A percentile compares a stretch with the other conserved stretches of the same genome.
Evolutionary conservation across 2,797 vertebrate genomes (phyloP).

Genomic region (Liasis olivaceus): DNA sequence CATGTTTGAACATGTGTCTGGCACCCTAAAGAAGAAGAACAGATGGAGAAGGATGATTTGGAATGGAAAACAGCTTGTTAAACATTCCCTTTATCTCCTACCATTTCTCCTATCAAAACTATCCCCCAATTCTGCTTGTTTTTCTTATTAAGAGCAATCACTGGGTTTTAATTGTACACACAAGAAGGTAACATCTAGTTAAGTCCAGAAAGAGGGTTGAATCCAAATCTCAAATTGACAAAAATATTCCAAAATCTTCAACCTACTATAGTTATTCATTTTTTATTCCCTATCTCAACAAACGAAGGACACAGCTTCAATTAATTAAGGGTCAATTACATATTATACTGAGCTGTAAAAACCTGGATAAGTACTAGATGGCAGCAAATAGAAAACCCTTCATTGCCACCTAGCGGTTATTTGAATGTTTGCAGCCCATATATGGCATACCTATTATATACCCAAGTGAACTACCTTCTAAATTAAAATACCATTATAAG

Average conservation of each 20-base stretch:
- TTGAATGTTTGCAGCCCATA: background rate
- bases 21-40: background rate
- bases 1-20: background rate
- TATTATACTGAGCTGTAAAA: background rate
- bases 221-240: background rate
- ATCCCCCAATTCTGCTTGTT: background rate
- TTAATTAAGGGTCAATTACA: background rate
- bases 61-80: background rate
- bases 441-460: background rate
- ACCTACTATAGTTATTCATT: constrained; percentile 42
- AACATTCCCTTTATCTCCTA: background rate
- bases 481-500: background rate
- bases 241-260: background rate
- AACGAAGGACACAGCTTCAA: background rate
- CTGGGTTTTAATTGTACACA: background rate
- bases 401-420: background rate
- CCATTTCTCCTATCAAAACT: background rate
- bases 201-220: background rate
- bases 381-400: background rate
- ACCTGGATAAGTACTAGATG: background rate
- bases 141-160: constrained; percentile 1
- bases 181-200: background rate
- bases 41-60: background rate
- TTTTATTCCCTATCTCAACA: constrained; percentile 36
- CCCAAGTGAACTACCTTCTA: background rate